Conservation (phyloP, 1,140 invertebrate species). For the Scaptodrosophila lebanonensis region DNA sequence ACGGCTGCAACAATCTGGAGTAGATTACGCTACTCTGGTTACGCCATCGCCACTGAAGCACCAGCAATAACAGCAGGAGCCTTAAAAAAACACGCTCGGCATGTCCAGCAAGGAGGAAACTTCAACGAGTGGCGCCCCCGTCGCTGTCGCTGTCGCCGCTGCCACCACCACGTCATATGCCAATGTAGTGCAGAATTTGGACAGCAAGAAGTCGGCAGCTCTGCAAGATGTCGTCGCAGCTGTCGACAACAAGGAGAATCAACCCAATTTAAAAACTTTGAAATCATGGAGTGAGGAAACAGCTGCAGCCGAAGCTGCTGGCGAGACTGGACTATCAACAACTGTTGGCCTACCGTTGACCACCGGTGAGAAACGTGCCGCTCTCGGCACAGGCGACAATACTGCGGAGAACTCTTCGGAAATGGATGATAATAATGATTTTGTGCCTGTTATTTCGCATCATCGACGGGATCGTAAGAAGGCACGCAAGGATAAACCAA, state of each 20-base stretch:
- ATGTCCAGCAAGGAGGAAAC: conserved; percentile 74
- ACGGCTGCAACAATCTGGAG: conserved; percentile 46
- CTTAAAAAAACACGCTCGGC: conserved; percentile 16
- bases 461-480: conserved; percentile 78
- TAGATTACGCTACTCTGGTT: conserved; percentile 48
- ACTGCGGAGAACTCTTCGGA: conserved; percentile 76
- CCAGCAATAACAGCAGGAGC: conserved; percentile 13
- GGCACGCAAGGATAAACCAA: conserved; percentile 68
- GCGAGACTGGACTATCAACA: conserved; percentile 27
- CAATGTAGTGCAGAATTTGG: conserved; percentile 72
- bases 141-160: conserved; percentile 19
- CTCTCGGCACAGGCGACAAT: conserved; percentile 58
- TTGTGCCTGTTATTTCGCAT: conserved; percentile 78
- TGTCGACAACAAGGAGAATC: conserved; percentile 70
- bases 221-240: conserved; percentile 7
- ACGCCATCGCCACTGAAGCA: conserved; percentile 42
- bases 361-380: conserved; percentile 67
- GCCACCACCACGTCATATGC: conserved; percentile 55
- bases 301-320: conserved; percentile 56
- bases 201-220: conserved; percentile 50
- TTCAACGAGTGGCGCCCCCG: conserved; percentile 18
- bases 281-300: conserved; percentile 75
- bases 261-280: conserved; percentile 65
- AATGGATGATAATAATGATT: conserved; percentile 78
- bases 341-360: conserved; percentile 24